Conservation (phyloP, 2,797 vertebrate genomes). For the Limosa lapponica region DNA sequence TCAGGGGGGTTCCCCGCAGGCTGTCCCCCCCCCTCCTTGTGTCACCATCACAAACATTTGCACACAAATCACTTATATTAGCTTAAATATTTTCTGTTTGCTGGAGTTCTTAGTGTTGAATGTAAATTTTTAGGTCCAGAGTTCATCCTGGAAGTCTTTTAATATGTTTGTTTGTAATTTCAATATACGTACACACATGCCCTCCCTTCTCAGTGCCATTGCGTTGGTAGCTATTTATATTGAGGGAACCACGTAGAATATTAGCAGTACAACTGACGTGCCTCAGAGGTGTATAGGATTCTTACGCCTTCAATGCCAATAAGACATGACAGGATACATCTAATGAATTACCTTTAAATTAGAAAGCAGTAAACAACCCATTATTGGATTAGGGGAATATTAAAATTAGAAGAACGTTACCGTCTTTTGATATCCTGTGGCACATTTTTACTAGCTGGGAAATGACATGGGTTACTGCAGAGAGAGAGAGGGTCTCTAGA, state of each 20-base stretch:
- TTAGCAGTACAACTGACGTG: not conserved
- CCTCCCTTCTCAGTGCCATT: not conserved
- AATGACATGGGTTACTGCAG: constrained; percentile 41
- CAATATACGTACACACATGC: fast-evolving
- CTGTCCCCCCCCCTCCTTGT: not conserved
- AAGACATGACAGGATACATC: constrained; percentile 48
- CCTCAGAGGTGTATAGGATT: not conserved
- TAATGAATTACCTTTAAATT: constrained; percentile 74
- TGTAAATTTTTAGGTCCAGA: not conserved
- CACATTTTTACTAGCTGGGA: constrained; percentile 49
- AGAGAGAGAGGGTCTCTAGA: constrained; percentile 38
- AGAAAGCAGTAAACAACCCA: constrained; percentile 64
- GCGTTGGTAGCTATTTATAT: not conserved
- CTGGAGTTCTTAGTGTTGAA: not conserved
- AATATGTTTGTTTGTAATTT: not conserved
- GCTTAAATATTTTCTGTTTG: not conserved
- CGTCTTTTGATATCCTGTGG: constrained; percentile 50
- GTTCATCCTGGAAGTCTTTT: not conserved
- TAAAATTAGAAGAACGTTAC: constrained; percentile 54
- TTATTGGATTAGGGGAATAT: constrained; percentile 68
- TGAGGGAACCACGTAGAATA: not conserved
- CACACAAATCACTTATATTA: not conserved
- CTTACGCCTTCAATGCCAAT: not conserved
- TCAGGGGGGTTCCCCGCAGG: not conserved
- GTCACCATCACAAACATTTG: not conserved